phyloP scores from a whole-genome alignment of 2,888 invertebrate species.

The Blastobasis lacticolella region DNA sequence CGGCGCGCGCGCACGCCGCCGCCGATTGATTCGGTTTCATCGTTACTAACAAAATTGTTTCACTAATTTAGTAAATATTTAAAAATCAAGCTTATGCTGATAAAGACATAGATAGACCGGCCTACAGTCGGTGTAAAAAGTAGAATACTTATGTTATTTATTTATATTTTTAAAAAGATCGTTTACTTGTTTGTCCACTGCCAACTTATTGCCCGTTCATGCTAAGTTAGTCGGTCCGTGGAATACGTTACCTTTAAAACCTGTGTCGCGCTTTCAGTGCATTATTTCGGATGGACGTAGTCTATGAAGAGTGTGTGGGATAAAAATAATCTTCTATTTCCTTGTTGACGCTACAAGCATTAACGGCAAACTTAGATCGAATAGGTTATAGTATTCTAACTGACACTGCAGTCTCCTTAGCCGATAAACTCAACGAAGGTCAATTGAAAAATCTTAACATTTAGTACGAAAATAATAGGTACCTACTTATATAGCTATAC shows the following conservation, averaged over 20 bases:
- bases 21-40: slow-evolving; percentile 38
- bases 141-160: not conserved
- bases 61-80: slow-evolving; percentile 4
- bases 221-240: too few relatives aligned
- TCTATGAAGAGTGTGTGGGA: too few relatives aligned
- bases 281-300: too few relatives aligned
- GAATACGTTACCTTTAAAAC: too few relatives aligned
- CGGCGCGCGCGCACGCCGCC: slow-evolving; percentile 18
- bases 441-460: slow-evolving; percentile 45
- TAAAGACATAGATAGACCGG: slow-evolving; percentile 7
- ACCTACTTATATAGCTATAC: slow-evolving; percentile 4
- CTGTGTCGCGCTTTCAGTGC: too few relatives aligned
- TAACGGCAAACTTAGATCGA: too few relatives aligned
- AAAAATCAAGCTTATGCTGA: slow-evolving; percentile 1
- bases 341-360: too few relatives aligned
- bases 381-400: not conserved
- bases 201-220: not conserved
- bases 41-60: slow-evolving; percentile 24
- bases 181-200: slow-evolving; percentile 5
- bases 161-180: not conserved
- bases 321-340: too few relatives aligned
- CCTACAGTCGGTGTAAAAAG: slow-evolving; percentile 1
- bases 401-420: slow-evolving; percentile 16
- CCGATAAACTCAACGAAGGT: slow-evolving; percentile 42
- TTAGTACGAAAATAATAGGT: slow-evolving; percentile 17